Base-by-base conservation (phyloP, 2,888 invertebrate genomes). In the Polymixis lichenea region DNA sequence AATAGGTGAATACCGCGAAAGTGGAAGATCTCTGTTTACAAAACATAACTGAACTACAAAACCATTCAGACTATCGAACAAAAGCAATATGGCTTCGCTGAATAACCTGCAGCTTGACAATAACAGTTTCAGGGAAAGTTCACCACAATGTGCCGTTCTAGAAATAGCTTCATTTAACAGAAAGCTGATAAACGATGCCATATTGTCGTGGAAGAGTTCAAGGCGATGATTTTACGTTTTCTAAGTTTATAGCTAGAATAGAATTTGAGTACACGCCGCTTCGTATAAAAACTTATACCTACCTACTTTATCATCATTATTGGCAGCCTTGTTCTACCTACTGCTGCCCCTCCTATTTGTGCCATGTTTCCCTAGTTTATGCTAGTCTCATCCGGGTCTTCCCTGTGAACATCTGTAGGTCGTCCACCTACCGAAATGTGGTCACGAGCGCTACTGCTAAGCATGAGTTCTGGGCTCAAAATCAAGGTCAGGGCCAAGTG, bases 161-260 rank as follows among this genome's bases (percentile, higher is more conserved):
- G 62, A 68, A 85, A 85, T 75, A 22, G 58, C 85, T 85, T 75
- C 43, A 85, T 75, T 82, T 46, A 60, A 22, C 61, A 70, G 66
- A 81, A 73, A 17, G 55, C 51, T 56, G 70, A 53, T 67, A 79
- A 80, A 75, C 56, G 58, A 51, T 61, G 38, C 22, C 13, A n/a
- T 55, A 69, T 72, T 76, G 65, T 68, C 17, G 53, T 58, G 22
- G 46, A 67, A 43, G 32, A 61, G 11, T 62, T 55, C 32, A 19
- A 46, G 25, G 43, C 32, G 19, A 66, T 46, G 22, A 28, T 38
- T 82, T 61, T 58, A n/a, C n/a, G 17, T 62, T 62, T 77, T 32
- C 8, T 19, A 22, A 32, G 13, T 55, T 51, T 43, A 49, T 43
- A 19, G 8, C 70, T 49, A 9, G 38, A 0, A 28, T 19, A 28